Evolutionary conservation across 23 tunicate genomes (phyloP).

Genomic region (Corella eumyota): DNA sequence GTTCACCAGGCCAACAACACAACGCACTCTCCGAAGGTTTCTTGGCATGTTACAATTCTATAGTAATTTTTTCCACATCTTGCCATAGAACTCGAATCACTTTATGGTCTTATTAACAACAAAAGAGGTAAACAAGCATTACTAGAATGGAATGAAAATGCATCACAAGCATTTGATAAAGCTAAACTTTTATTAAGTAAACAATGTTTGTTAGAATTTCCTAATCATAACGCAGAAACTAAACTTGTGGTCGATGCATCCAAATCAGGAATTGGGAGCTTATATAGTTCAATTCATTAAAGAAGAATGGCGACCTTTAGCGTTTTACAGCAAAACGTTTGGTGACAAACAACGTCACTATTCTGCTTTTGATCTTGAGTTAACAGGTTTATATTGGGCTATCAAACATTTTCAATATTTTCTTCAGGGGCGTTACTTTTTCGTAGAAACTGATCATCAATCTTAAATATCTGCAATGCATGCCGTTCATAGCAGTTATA

Average conservation of each 20-base stretch:
- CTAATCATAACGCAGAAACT: not conserved
- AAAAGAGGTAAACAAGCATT: not conserved
- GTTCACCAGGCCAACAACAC: not conserved
- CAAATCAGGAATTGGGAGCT: not conserved
- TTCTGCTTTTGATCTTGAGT: constrained; percentile 7
- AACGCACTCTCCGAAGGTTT: not conserved
- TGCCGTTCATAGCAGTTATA: not conserved
- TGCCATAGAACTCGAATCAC: not conserved
- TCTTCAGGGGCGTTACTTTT: not conserved
- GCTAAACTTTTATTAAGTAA: too few species aligned
- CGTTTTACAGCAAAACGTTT: not conserved
- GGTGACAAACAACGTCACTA: not conserved
- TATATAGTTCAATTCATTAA: not conserved
- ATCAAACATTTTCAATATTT: not conserved
- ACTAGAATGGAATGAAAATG: not conserved
- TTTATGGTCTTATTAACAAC: not conserved
- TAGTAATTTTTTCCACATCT: not conserved
- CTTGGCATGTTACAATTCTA: not conserved
- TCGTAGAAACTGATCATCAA: constrained; percentile 1
- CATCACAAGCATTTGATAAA: not conserved
- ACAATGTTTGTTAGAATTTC: not conserved
- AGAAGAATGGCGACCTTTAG: not conserved
- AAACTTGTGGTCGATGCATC: not conserved
- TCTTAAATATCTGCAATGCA: not conserved
- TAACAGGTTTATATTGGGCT: not conserved